phyloP scores from a whole-genome alignment of 2,888 invertebrate species.

The Coenonympha arcania region DNA sequence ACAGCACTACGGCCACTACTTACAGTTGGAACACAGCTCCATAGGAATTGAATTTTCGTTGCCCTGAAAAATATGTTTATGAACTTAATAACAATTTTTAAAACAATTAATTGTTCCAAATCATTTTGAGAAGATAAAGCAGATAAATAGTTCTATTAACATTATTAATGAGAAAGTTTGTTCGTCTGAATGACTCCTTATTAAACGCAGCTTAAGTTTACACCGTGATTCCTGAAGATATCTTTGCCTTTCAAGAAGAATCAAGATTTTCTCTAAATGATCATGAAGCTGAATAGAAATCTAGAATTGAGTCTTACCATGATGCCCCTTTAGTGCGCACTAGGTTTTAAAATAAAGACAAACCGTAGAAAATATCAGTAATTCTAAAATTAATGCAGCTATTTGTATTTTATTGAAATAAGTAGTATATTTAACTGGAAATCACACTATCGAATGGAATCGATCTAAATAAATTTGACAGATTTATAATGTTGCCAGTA shows the following conservation, averaged over 20 bases:
- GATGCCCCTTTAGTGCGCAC: slow-evolving; percentile 15
- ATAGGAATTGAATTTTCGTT: slow-evolving; percentile 96
- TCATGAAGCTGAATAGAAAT: not conserved
- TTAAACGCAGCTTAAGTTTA: no score
- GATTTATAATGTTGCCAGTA: slow-evolving; percentile 19
- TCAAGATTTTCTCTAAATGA: no score
- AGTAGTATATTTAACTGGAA: slow-evolving; percentile 21
- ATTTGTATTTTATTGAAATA: not conserved
- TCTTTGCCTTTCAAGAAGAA: no score
- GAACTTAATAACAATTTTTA: no score
- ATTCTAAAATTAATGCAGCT: not conserved
- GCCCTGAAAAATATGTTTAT: slow-evolving; percentile 77
- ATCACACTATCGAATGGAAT: slow-evolving; percentile 38
- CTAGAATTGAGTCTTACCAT: slow-evolving; percentile 13
- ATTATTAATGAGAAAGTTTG: no score
- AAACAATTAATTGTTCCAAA: no score
- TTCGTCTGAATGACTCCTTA: no score
- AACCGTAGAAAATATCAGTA: not conserved
- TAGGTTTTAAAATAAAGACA: not conserved
- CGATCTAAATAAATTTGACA: slow-evolving; percentile 37
- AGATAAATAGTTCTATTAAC: no score
- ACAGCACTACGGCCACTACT: slow-evolving; percentile 66
- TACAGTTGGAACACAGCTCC: slow-evolving; percentile 97
- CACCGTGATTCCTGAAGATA: no score
- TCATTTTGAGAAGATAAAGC: no score